Evolutionary conservation across 2,888 invertebrate species (phyloP).

Genomic region (Limnephilus rhombicus): DNA sequence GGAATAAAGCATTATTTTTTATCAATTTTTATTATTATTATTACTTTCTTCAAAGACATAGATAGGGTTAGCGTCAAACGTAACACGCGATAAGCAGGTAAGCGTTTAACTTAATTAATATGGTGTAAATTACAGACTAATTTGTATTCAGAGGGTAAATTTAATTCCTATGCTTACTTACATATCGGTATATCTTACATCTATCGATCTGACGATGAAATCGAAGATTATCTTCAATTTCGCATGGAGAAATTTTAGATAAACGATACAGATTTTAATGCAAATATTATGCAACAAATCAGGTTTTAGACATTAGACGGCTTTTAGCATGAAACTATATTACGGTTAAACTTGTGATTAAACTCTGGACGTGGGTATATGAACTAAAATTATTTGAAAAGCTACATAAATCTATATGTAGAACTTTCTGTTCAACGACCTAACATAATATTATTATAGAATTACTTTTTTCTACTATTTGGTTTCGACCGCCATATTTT

Average conservation of each 20-base stretch:
- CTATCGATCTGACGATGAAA: background rate
- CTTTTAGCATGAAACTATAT: background rate
- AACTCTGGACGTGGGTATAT: background rate
- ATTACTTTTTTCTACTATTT: too few relatives aligned
- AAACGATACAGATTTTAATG: background rate
- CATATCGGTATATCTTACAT: too few relatives aligned
- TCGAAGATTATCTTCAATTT: background rate
- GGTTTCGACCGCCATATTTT: too few relatives aligned
- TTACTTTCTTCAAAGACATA: background rate
- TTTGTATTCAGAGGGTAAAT: background rate
- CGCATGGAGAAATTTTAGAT: background rate
- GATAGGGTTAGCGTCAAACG: background rate
- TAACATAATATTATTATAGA: too few relatives aligned
- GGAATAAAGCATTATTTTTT: too few relatives aligned
- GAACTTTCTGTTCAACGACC: too few relatives aligned
- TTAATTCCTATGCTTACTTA: background rate
- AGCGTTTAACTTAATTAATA: background rate
- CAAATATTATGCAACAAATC: background rate
- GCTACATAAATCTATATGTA: background rate
- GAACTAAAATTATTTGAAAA: background rate
- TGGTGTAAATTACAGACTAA: background rate
- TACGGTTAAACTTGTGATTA: background rate
- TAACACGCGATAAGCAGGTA: background rate
- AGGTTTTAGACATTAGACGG: background rate
- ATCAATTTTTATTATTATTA: too few relatives aligned